A percentile compares a stretch with the other conserved stretches of the same genome.
These are phyloP conservation scores for Protobothrops mucrosquamatus DNA, from an alignment of 2,113 vertebrate species.

Conservation along the genomic window DNA sequence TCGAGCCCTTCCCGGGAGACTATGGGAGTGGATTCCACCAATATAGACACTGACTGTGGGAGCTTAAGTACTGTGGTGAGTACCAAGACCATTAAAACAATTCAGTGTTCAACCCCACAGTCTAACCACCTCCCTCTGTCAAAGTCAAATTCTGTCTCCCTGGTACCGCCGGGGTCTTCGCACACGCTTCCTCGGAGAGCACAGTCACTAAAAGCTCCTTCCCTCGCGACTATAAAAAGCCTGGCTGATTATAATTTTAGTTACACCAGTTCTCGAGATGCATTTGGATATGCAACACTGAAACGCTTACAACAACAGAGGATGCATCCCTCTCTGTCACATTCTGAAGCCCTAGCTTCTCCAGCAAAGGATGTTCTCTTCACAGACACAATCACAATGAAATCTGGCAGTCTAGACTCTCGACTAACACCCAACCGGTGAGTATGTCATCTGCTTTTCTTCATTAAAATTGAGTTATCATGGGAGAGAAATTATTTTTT, in stretches of 20 bases:
- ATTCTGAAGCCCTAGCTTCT: constrained; percentile 93
- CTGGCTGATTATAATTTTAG: constrained; percentile 95
- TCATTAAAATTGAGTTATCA: not conserved
- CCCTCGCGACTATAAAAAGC: constrained; percentile 90
- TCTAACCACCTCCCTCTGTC: constrained; percentile 87
- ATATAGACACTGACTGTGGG: constrained; percentile 90
- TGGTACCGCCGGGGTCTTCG: constrained; percentile 90
- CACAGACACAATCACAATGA: constrained; percentile 98
- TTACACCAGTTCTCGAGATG: constrained; percentile 95
- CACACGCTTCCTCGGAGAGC: constrained; percentile 95
- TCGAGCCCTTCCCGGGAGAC: constrained; percentile 96
- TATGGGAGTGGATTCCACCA: constrained; percentile 82
- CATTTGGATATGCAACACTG: constrained; percentile 93
- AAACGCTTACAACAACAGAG: constrained; percentile 95
- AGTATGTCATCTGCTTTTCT: constrained; percentile 40
- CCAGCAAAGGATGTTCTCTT: constrained; percentile 98
- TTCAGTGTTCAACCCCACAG: constrained; percentile 82
- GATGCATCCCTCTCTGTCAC: constrained; percentile 95
- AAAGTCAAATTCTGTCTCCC: constrained; percentile 88
- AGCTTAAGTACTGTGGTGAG: constrained; percentile 97
- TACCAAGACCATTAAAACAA: constrained; percentile 89
- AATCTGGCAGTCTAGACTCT: constrained; percentile 94
- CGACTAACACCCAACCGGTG: constrained; percentile 95
- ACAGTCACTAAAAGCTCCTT: constrained; percentile 94
- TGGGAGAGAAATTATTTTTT: not conserved